A percentile compares a stretch with the other conserved stretches of the same genome.
Conservation (phyloP, 2,888 invertebrate species). For the Bedellia somnulentella region DNA sequence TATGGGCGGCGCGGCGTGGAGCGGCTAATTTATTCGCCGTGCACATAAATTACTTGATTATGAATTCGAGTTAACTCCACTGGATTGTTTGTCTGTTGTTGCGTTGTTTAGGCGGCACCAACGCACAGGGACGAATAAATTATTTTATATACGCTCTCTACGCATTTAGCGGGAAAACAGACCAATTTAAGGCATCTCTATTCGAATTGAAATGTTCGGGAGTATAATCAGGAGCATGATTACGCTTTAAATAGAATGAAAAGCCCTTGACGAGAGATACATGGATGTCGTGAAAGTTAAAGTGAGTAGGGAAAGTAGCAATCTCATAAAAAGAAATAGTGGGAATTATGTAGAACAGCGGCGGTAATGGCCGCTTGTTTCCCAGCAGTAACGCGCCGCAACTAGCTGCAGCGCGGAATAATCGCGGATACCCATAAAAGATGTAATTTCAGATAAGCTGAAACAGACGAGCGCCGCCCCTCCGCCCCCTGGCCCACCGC, state of each 20-base stretch:
- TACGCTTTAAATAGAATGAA: too few species aligned
- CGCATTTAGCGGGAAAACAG: too few species aligned
- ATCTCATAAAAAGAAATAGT: conserved; percentile 52
- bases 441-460: conserved; percentile 63
- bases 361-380: conserved; percentile 51
- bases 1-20: conserved; percentile 54
- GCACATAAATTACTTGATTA: conserved; percentile 63
- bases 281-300: too few species aligned
- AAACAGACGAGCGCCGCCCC: conserved; percentile 57
- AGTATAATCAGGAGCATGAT: too few species aligned
- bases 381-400: conserved; percentile 51
- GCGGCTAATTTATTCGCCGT: conserved; percentile 61
- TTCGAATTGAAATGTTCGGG: too few species aligned
- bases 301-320: too few species aligned
- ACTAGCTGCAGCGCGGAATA: conserved; percentile 59
- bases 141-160: too few species aligned
- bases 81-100: conserved; percentile 56
- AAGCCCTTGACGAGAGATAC: too few species aligned
- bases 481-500: conserved; percentile 20
- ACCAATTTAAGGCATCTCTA: too few species aligned
- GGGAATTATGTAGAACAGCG: conserved; percentile 52
- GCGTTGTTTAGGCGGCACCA: too few species aligned
- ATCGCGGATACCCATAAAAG: conserved; percentile 62
- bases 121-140: too few species aligned
- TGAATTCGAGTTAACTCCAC: conserved; percentile 58